Conservation (phyloP, 2,888 invertebrate genomes). For the Campoplex capitator region DNA sequence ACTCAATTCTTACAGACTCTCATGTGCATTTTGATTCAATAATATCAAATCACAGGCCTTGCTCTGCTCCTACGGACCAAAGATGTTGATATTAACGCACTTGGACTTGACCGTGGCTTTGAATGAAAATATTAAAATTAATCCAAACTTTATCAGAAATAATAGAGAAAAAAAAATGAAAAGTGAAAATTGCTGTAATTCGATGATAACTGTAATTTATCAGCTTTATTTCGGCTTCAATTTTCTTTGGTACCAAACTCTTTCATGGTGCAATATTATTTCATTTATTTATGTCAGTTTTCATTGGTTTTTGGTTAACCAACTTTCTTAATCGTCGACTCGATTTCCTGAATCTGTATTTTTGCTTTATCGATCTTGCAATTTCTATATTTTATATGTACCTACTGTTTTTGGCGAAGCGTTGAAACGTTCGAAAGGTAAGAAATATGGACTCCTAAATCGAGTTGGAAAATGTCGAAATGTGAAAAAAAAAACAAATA, state of each 20-base stretch:
- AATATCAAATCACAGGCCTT: too few relatives aligned
- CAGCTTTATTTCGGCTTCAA: not conserved
- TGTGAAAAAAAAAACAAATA: not conserved
- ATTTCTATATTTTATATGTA: too few relatives aligned
- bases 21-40: too few relatives aligned
- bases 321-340: not conserved
- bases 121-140: too few relatives aligned
- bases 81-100: too few relatives aligned
- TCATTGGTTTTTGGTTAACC: not conserved
- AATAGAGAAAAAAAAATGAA: too few relatives aligned
- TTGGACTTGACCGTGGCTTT: too few relatives aligned
- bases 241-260: not conserved
- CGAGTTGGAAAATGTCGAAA: not conserved
- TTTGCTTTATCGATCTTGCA: not conserved
- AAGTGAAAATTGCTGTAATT: not conserved
- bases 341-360: not conserved
- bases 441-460: constrained; percentile 7
- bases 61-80: too few relatives aligned
- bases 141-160: too few relatives aligned
- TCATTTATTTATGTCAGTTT: not conserved
- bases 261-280: not conserved
- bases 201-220: not conserved
- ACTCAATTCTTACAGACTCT: too few relatives aligned
- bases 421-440: constrained; percentile 16
- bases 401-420: not conserved